phyloP scores from a whole-genome alignment of 64 coral and sea anemone genomes.

The Porites lutea region DNA sequence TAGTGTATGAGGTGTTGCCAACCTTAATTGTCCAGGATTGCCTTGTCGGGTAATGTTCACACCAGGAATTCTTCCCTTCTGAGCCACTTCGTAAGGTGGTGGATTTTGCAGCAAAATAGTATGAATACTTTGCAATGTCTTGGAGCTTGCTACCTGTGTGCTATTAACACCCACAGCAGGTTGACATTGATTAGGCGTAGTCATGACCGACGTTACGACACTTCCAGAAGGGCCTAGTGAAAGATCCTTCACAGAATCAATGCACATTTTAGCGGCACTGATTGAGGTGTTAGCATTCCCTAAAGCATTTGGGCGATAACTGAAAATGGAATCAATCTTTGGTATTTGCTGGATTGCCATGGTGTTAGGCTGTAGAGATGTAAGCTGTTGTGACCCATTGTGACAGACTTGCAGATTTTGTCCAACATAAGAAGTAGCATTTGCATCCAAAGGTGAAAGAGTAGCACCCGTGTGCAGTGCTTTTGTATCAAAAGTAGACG shows the following conservation, averaged over 20 bases:
- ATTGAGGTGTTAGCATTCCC: neutral
- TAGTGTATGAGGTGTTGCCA: neutral
- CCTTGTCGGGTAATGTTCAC: neutral
- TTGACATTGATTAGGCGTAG: neutral
- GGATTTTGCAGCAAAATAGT: neutral
- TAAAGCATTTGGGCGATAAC: slow-evolving; percentile 4
- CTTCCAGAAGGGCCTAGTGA: neutral
- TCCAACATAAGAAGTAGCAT: neutral
- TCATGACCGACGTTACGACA: neutral
- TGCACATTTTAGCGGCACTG: neutral
- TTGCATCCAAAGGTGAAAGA: neutral
- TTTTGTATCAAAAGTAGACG: neutral
- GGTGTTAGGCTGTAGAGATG: neutral
- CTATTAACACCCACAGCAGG: neutral
- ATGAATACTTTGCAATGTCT: neutral
- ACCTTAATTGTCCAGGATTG: neutral
- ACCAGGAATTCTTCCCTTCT: neutral
- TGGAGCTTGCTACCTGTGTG: neutral
- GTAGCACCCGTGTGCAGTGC: neutral
- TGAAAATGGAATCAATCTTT: slow-evolving; percentile 27
- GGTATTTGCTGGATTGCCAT: slow-evolving; percentile 22
- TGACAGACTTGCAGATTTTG: slow-evolving; percentile 1
- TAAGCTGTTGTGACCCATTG: neutral
- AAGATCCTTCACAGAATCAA: slow-evolving; percentile 38
- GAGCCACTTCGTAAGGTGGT: neutral